A percentile compares a stretch with the other conserved stretches of the same genome.
phyloP scores from a whole-genome alignment of 2,113 vertebrate genomes.

The Gracilinanus agilis region DNA sequence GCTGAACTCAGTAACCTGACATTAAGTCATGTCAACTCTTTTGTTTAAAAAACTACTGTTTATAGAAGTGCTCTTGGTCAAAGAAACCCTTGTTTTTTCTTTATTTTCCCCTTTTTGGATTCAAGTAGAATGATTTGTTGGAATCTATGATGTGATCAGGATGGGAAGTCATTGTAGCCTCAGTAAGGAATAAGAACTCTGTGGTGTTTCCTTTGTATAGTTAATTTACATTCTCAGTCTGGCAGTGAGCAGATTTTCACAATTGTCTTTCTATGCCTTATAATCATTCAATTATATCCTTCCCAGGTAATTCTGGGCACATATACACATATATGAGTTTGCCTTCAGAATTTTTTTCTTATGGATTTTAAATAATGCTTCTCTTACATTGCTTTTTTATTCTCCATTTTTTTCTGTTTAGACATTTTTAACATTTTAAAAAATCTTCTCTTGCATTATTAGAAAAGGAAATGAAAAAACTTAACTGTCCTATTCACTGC shows the following conservation, averaged over 20 bases:
- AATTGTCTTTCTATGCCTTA: background rate
- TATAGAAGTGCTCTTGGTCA: background rate
- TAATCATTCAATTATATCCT: background rate
- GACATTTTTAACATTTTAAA: background rate
- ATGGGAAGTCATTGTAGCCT: background rate
- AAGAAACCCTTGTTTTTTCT: background rate
- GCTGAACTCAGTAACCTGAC: conserved; percentile 28
- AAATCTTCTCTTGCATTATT: background rate
- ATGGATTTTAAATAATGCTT: background rate
- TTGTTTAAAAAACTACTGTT: background rate
- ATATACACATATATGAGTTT: background rate
- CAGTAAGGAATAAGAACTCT: background rate
- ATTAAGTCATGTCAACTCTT: background rate
- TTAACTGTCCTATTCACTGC: background rate
- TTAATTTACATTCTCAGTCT: background rate
- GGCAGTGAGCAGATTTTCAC: background rate
- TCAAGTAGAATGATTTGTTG: background rate
- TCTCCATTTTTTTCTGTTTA: background rate
- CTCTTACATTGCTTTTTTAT: background rate
- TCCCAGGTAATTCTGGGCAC: background rate
- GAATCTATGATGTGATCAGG: background rate
- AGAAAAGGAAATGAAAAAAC: background rate
- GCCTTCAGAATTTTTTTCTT: background rate
- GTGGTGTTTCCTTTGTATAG: background rate
- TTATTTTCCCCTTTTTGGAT: background rate